These are phyloP conservation scores for Bellardia pandia DNA, from an alignment of 2,888 invertebrate genomes.

Conservation along the genomic window DNA sequence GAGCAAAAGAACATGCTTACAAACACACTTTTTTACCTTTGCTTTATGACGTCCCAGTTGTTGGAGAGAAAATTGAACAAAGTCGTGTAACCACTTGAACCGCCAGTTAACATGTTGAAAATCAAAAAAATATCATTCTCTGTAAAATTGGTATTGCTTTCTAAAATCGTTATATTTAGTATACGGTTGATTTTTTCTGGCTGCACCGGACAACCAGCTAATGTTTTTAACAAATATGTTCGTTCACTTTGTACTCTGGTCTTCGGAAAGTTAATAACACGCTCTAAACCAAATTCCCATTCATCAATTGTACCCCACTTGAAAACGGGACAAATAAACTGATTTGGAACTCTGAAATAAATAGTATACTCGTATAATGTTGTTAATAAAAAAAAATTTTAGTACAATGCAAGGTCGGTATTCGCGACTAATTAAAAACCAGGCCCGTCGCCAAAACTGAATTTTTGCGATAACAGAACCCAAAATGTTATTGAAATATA, in stretches of 20 bases:
- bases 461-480: no score
- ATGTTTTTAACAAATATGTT: conserved; percentile 90
- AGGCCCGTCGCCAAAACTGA: no score
- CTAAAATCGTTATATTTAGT: conserved; percentile 88
- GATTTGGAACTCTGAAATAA: conserved; percentile 88
- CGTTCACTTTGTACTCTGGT: conserved; percentile 90
- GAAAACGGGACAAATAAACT: conserved; percentile 92
- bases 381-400: not conserved
- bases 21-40: conserved; percentile 85
- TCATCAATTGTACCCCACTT: conserved; percentile 92
- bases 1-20: no score
- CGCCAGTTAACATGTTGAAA: conserved; percentile 90
- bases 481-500: no score
- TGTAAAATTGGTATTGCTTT: conserved; percentile 89
- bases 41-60: conserved; percentile 89
- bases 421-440: no score
- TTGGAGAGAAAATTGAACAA: conserved; percentile 89
- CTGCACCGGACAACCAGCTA: conserved; percentile 92
- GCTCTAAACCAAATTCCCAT: conserved; percentile 92
- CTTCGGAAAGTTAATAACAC: conserved; percentile 90
- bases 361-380: no score
- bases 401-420: no score
- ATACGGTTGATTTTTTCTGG: conserved; percentile 88
- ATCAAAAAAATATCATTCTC: conserved; percentile 91
- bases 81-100: conserved; percentile 89